Conservation (phyloP, 2,113 vertebrate species). For the Mus spicilegus region DNA sequence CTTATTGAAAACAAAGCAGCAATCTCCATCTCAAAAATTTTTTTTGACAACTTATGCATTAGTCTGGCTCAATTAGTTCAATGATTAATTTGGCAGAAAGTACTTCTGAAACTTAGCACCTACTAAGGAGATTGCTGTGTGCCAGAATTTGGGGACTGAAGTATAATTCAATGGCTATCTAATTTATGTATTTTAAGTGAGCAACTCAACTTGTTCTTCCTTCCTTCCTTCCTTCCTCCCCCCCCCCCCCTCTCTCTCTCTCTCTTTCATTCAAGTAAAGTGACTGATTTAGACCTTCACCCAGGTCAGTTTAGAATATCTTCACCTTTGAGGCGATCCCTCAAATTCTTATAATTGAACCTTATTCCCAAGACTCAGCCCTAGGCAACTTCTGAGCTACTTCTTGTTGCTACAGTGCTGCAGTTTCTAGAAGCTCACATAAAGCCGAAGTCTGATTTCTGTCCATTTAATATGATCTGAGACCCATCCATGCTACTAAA, state of each 20-base stretch:
- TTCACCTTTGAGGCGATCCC: neutral
- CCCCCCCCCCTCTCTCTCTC: rapidly evolving
- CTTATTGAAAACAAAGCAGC: neutral
- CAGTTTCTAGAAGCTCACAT: conserved; percentile 20
- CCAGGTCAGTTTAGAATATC: neutral
- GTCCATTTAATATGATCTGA: neutral
- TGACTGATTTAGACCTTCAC: neutral
- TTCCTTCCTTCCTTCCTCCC: too few species aligned
- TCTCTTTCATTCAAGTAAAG: neutral
- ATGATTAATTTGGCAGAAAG: neutral
- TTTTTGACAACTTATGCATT: neutral
- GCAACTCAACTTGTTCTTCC: neutral
- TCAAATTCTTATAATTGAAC: neutral
- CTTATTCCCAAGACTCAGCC: neutral
- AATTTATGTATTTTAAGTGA: conserved; percentile 23
- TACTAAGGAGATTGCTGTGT: neutral
- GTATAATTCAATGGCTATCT: neutral
- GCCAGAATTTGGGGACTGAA: neutral
- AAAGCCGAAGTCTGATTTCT: conserved; percentile 27
- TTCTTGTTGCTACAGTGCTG: neutral
- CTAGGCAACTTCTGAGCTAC: neutral
- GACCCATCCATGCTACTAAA: neutral
- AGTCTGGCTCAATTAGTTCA: neutral
- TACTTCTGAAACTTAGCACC: neutral
- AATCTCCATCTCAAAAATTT: conserved; percentile 4